Percentiles rank a stretch among this genome's conserved stretches.
Conservation (phyloP, 2,113 vertebrate species). For the Nycticebus coucang region DNA sequence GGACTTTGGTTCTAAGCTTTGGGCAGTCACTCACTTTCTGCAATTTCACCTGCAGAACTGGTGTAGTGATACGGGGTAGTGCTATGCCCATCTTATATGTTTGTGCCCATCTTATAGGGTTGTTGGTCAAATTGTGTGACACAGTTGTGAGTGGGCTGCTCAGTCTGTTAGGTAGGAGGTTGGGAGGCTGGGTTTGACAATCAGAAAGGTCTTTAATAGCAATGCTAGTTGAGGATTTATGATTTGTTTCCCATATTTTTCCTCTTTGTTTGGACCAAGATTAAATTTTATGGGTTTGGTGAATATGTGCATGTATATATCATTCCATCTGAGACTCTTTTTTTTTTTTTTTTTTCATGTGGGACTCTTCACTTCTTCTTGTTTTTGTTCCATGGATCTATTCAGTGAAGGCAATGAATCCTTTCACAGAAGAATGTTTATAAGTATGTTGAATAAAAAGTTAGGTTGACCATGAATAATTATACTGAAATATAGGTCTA, state of each 20-base stretch:
- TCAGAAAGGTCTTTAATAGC: background rate
- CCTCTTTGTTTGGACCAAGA: background rate
- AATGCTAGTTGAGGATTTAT: background rate
- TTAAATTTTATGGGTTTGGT: conserved; percentile 5
- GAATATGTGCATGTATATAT: background rate
- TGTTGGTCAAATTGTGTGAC: background rate
- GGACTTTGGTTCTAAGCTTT: background rate
- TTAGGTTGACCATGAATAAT: background rate
- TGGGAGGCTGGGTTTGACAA: background rate
- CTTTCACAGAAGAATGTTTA: conserved; percentile 1
- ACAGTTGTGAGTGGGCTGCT: background rate
- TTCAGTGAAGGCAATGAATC: background rate
- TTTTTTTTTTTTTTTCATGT: no score
- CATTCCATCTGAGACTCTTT: background rate
- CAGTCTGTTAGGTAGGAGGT: rapidly evolving
- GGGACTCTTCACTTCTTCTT: background rate
- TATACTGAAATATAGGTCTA: background rate
- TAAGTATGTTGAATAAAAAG: conserved; percentile 1
- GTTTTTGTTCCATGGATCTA: background rate
- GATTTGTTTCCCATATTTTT: background rate
- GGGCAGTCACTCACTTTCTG: background rate
- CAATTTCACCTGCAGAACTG: background rate
- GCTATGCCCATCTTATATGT: background rate
- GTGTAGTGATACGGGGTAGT: background rate
- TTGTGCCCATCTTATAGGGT: rapidly evolving